phyloP scores from a whole-genome alignment of 2,797 vertebrate genomes.

The Semotilus atromaculatus region DNA sequence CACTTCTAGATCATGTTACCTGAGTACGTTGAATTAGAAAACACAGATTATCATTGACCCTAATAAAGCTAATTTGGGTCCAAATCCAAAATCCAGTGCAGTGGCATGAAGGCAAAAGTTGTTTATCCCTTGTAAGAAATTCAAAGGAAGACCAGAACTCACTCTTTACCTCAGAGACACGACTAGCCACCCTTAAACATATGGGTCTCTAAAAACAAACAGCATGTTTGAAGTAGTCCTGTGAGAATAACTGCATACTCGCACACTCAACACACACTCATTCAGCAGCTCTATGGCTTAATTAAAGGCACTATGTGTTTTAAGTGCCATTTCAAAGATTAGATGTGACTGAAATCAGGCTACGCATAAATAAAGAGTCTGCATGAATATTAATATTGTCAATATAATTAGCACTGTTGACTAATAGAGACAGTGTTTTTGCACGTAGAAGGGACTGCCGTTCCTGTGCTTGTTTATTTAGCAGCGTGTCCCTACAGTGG shows the following conservation, averaged over 20 bases:
- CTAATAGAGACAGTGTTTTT: constrained; percentile 81
- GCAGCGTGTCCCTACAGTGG: constrained; percentile 69
- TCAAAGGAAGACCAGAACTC: constrained; percentile 90
- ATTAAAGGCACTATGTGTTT: constrained; percentile 82
- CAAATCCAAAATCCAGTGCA: constrained; percentile 32
- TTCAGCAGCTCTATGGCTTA: constrained; percentile 71
- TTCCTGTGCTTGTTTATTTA: constrained; percentile 74
- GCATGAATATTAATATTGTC: constrained; percentile 85
- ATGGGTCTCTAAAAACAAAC: constrained; percentile 82
- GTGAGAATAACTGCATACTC: constrained; percentile 67
- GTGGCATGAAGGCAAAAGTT: constrained; percentile 78
- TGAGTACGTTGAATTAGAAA: background rate
- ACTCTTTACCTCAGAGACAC: constrained; percentile 84
- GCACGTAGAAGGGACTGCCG: constrained; percentile 78
- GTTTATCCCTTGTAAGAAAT: constrained; percentile 90
- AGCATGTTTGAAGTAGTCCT: constrained; percentile 83
- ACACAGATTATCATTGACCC: background rate
- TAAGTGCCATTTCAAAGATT: constrained; percentile 75
- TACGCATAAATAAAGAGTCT: constrained; percentile 78
- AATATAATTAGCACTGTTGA: constrained; percentile 83
- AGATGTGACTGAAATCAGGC: constrained; percentile 69
- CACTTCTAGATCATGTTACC: background rate
- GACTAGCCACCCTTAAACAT: constrained; percentile 78
- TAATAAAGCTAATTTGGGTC: constrained; percentile 31
- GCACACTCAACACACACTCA: constrained; percentile 34